Evolutionary conservation across 1,140 invertebrate genomes (phyloP), one percentile per base, ranked within the genome.

Genomic region (Bombus soroeensis): DNA sequence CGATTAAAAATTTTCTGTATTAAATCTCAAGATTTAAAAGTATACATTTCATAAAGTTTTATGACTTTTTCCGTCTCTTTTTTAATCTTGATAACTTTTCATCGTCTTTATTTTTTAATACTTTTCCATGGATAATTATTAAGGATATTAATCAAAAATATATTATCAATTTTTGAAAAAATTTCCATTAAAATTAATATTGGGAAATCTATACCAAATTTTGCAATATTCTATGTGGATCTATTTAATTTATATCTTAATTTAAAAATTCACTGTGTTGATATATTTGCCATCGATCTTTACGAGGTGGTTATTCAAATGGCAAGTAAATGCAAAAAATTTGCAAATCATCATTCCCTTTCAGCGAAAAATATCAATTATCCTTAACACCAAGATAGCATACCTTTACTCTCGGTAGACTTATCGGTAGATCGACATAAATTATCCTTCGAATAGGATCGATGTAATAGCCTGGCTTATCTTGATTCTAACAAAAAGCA

Each of bases 351-450:
- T 13, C 25, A 13, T 39, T 39, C 37, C 34, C 9, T 41, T 18
- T 10, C 5, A 2, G 18, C 18, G n/a, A 18, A 32, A 73, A 32
- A n/a, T 74, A 74, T 43, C 72, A 43, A 74, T 74, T 74, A 74
- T 32, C 18, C 72, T 73, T 32, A 32, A 32, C n/a, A 47, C 28
- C 13, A 73, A 32, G n/a, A 18, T 73, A 9, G 28, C n/a, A 13
- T 43, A 73, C 25, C 32, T 66, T 32, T 43, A 43, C 3, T 32
- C 32, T 32, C 39, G 8, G 47, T 53, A 22, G 47, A 53, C 47
- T 43, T 43, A 73, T 73, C 72, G 34, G 8, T 43, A n/a, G 39
- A 73, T 73, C 72, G 41, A n/a, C 72, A 43, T 74, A 74, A 74
- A 47, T 74, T 74, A 74, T 32, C 28, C 8, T 47, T 47, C 34